Evolutionary conservation across 2,797 vertebrate genomes (phyloP), one percentile per base, ranked within the genome.

Genomic region (Okamejei kenojei): DNA sequence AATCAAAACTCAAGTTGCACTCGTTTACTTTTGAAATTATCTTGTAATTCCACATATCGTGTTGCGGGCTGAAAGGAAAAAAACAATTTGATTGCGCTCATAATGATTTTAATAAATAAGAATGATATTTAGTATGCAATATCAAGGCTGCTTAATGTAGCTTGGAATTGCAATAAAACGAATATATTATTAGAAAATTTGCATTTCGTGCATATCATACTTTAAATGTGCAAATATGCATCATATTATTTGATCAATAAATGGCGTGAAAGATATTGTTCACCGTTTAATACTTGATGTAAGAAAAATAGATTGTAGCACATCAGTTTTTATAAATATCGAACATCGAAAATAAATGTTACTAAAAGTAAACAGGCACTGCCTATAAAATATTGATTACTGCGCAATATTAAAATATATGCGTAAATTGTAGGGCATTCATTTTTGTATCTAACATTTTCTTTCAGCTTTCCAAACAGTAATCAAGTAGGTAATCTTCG

Each of bases 91-190:
- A 23, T 29, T 74, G 86, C 35, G 6, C 4, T 71, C 65, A 71
- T 26, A 54, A 38, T 91, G 90, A 91, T 91, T 91, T 91, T 73
- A 91, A 91, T 91, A 91, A 91, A 91, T 91, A 73, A 74, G 68
- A 74, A 23, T 35, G 61, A 71, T 29, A 26, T 23, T 23, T 91
- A 26, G 35, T 68, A 54, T 71, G 45, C 45, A 38, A 91, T 23
- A 23, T 91, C 90, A 91, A 21, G 21, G 65, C 9, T 19, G 86
- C 65, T 21, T 38, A 63, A 68, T 90, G 61, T 38, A 65, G 68
- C 90, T 74, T 91, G 71, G 38, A 91, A 91, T 74, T 74, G 65
- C 68, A 71, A 91, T 54, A 38, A 32, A 90, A 71, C 86, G 88
- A 91, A 29, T 26, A 54, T 73, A 45, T 23, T 73, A 29, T 71